Evolutionary conservation across 2,888 invertebrate species (phyloP), one percentile per base, ranked within the genome.

Genomic region (Drosophila picticornis): DNA sequence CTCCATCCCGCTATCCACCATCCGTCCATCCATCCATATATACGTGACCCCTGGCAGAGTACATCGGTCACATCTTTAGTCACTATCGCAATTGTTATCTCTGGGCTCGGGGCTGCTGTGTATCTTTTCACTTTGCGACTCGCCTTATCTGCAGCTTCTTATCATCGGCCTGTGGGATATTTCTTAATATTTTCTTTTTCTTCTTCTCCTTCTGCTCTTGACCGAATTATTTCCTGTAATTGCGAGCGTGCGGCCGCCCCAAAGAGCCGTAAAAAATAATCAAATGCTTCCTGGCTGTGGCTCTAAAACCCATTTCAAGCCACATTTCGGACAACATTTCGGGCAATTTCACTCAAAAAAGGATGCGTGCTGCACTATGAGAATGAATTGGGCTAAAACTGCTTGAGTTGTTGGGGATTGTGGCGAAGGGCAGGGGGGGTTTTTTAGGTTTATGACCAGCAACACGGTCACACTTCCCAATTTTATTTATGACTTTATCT

Each of bases 401-500:
- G 48, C 22, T 31, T 53, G 29, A 36, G 38, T 34, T 50, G 16
- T 11, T 43, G 27, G 36, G 34, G 38, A 13, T n/a, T 46, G 1
- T 13, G 1, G 13, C 46, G 43, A 13, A 52, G 52, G 71, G 9
- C 16, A 3, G 56, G 13, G 7, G 34, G 11, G 19, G 36, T 9
- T 25, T 55, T 55, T 69, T 46, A 38, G 52, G 83, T 68, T 65
- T 73, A 61, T 57, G 55, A 61, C 58, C 64, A 61, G 51, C 72
- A 68, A 68, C 80, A 84, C 78, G 69, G 80, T 80, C 86, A 82
- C 77, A 77, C 87, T 83, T 77, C 75, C 77, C 83, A 87, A 81
- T 90, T 90, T 90, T 87, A 88, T 88, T 88, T 88, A 88, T 88
- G 91, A 83, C 91, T 88, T 90, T 89, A 88, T 88, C 90, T 82